Evolutionary conservation across 2,888 invertebrate species (phyloP).

Genomic region (Sialis lutaria): DNA sequence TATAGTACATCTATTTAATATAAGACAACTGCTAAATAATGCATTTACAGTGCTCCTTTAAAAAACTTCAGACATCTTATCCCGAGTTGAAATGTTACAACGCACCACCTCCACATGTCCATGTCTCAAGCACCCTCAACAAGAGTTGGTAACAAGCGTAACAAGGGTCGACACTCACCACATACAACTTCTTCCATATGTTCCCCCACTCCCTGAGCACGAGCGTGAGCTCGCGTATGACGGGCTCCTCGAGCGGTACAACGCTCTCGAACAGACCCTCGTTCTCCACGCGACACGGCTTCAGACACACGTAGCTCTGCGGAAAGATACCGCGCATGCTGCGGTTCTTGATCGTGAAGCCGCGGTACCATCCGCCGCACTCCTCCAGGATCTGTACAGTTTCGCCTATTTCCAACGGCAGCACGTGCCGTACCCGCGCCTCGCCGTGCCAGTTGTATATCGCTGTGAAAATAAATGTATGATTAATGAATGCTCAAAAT

Average conservation of each 20-base stretch:
- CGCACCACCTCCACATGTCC: too few relatives aligned
- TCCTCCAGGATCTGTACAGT: slow-evolving; percentile 85
- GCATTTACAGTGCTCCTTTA: too few relatives aligned
- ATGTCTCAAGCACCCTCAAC: too few relatives aligned
- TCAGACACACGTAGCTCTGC: slow-evolving; percentile 60
- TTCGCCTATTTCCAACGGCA: slow-evolving; percentile 81
- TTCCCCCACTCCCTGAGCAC: slow-evolving; percentile 87
- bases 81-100: too few relatives aligned
- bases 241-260: slow-evolving; percentile 66
- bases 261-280: slow-evolving; percentile 57
- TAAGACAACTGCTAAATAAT: too few relatives aligned
- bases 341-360: slow-evolving; percentile 61
- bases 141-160: too few relatives aligned
- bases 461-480: slow-evolving; percentile 37
- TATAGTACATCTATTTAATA: too few relatives aligned
- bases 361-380: slow-evolving; percentile 79
- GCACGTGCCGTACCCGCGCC: slow-evolving; percentile 42
- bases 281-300: slow-evolving; percentile 63
- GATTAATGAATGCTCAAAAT: background rate
- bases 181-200: slow-evolving; percentile 82
- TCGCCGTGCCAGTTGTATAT: slow-evolving; percentile 84
- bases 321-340: slow-evolving; percentile 60
- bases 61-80: too few relatives aligned
- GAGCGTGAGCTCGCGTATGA: slow-evolving; percentile 80
- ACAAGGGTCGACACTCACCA: slow-evolving; percentile 39